A percentile compares a stretch with the other conserved stretches of the same genome.
Conservation (phyloP, 2,113 vertebrate species). For the Canis aureus region DNA sequence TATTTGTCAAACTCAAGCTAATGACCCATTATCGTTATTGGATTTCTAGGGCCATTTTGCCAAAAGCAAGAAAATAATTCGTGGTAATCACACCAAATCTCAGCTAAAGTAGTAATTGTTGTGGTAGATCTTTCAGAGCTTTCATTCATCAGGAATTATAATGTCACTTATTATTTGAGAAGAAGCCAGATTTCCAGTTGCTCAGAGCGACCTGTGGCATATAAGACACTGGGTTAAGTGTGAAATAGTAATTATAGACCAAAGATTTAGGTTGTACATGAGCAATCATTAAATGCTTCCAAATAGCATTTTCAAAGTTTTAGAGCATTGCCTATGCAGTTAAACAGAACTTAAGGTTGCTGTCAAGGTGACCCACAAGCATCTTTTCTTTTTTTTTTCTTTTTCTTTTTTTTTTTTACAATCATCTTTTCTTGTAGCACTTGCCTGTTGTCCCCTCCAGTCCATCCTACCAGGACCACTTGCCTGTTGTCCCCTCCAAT, state of each 20-base stretch:
- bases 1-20: constrained; percentile 44
- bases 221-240: neutral
- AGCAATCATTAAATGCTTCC: neutral
- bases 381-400: neutral
- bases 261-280: neutral
- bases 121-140: neutral
- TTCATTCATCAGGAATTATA: constrained; percentile 33
- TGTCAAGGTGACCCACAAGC: neutral
- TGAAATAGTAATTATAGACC: neutral
- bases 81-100: neutral
- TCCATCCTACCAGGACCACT: no score
- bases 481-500: no score
- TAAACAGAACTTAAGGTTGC: neutral
- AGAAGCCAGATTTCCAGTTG: constrained; percentile 19
- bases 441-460: no score
- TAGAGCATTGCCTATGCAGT: neutral
- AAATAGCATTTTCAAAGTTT: neutral
- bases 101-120: neutral
- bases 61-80: constrained; percentile 42
- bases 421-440: neutral
- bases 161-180: constrained; percentile 24
- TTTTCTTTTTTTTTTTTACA: no score
- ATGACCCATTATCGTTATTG: neutral
- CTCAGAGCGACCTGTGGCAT: neutral
- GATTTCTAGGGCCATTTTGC: constrained; percentile 49